Percentiles rank a stretch among this genome's conserved stretches.
Conservation (phyloP, 2,113 vertebrate species). For the Xenopus tropicalis region UCB_Xtro_10.0 CM004448.2:105555001-105555500, state of each 20-base stretch:
- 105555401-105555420: constrained; percentile 24
- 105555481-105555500: background rate
- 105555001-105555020: no score
- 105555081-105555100: no score
- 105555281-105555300: constrained; percentile 34
- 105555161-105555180: no score
- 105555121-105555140: no score
- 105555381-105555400: constrained; percentile 35
- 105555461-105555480: constrained; percentile 27
- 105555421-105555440: constrained; percentile 31
- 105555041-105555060: no score
- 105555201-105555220: no score
- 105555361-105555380: constrained; percentile 16
- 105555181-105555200: no score
- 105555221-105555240: background rate
- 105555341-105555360: constrained; percentile 19
- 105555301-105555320: constrained; percentile 27
- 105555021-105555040: no score
- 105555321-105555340: constrained; percentile 20
- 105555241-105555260: constrained; percentile 18
- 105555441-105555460: background rate
- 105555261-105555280: constrained; percentile 23
- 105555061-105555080: no score
- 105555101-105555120: no score
- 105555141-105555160: no score